These are phyloP conservation scores for Nephila pilipes DNA, from an alignment of 1,140 invertebrate genomes.

Conservation along the genomic window DNA sequence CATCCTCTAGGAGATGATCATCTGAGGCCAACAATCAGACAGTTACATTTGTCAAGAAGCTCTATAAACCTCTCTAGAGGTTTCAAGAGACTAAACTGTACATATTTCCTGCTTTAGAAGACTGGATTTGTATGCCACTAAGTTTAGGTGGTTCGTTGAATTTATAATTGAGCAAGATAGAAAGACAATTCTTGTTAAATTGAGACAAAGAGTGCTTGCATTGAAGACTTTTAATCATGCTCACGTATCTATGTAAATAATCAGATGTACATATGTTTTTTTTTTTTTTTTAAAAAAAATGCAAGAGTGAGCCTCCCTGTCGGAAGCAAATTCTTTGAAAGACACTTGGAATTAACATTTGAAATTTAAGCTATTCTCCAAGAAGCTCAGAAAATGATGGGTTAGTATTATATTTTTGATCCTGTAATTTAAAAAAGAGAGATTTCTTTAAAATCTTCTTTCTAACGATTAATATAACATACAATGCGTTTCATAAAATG, in stretches of 20 bases:
- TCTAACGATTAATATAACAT: too few relatives aligned
- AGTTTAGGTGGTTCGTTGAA: neutral
- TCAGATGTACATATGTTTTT: neutral
- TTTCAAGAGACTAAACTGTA: neutral
- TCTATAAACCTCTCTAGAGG: neutral
- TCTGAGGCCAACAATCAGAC: slow-evolving; percentile 42
- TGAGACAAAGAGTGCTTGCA: neutral
- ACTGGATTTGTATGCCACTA: neutral
- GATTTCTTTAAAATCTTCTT: neutral
- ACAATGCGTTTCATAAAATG: too few relatives aligned
- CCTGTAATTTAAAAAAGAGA: neutral
- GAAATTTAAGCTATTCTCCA: neutral
- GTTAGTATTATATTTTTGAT: neutral
- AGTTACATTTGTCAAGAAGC: slow-evolving; percentile 55
- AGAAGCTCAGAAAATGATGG: neutral
- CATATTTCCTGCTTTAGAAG: neutral
- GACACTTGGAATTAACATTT: neutral
- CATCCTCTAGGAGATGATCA: slow-evolving; percentile 11
- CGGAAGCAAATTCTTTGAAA: neutral
- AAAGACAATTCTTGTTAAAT: neutral
- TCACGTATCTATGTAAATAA: slow-evolving; percentile 6
- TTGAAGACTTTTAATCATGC: neutral
- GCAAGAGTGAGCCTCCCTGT: neutral
- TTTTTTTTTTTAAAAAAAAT: too few relatives aligned
- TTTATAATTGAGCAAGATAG: neutral